Evolutionary conservation across 1,140 invertebrate genomes (phyloP), one percentile per base, ranked within the genome.

Genomic region (Philaenus spumarius): DNA sequence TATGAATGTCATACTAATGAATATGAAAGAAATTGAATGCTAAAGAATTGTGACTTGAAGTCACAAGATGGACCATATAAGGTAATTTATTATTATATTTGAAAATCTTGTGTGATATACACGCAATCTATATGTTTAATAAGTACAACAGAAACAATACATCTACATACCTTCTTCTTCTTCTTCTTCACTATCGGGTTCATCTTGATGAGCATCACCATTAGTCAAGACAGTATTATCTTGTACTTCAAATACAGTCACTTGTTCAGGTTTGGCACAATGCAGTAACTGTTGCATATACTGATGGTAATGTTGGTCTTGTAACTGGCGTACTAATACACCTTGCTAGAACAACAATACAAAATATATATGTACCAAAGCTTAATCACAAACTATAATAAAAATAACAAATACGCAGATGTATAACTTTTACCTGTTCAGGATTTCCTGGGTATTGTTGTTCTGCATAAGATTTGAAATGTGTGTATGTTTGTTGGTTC

Each of bases 261-360:
- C 19, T 14, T 42, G 19, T 23, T 55, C 35, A 35, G n/a, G 19
- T 15, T 53, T 34, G 6, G 30, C 30, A 15, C 19, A 14, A 15
- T 2, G 7, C 63, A 84, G 81, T 7, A 88, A 71, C 63, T 87
- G 93, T 68, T 96, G 89, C 85, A 98, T 95, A 69, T 98, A 98
- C 69, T 97, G 94, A 69, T 97, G 92, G 71, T 97, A 98, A 75
- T 98, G 95, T 67, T 98, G 93, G 64, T 97, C 94, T 76, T 98
- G 95, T 37, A 98, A 72, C 68, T 97, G 95, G 45, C 85, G 78
- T 50, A 98, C 93, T 15, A 98, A 75, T 48, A 93, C 82, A 1
- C 88, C 92, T 81, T 98, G 96, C 78, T 97, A 63, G 46, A 58
- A 62, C 6, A 55, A 20, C 15, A 54, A 37, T 58, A 20, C 42